Evolutionary conservation across 2,797 vertebrate species (phyloP).

Genomic region (Sebastes kiyomatsui): DNA sequence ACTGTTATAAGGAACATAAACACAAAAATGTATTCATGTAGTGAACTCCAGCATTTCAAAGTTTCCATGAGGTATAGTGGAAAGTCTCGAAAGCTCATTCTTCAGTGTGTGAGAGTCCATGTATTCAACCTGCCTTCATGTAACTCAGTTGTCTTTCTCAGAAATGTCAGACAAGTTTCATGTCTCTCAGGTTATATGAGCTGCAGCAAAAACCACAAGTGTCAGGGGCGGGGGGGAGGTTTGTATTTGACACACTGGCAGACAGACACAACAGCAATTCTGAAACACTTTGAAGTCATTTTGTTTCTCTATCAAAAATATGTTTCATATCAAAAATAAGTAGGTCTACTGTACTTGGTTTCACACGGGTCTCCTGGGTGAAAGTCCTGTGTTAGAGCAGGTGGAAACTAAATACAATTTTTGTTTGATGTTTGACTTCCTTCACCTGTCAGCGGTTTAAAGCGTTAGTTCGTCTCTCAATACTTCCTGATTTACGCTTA

Average conservation of each 20-base stretch:
- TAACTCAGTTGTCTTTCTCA: slow-evolving; percentile 51
- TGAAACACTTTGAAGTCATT: slow-evolving; percentile 35
- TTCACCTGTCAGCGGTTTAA: background rate
- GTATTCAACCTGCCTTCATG: slow-evolving; percentile 52
- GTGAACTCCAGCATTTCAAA: slow-evolving; percentile 18
- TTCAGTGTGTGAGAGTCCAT: slow-evolving; percentile 2
- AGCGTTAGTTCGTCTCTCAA: background rate
- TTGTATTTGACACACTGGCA: background rate
- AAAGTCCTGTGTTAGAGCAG: background rate
- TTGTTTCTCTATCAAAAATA: background rate
- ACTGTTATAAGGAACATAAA: slow-evolving; percentile 35
- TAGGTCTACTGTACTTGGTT: too few relatives aligned
- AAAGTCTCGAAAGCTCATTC: slow-evolving; percentile 18
- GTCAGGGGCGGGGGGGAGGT: slow-evolving; percentile 31
- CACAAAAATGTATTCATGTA: slow-evolving; percentile 17
- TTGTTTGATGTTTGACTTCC: background rate
- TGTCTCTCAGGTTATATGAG: slow-evolving; percentile 41
- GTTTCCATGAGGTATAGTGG: slow-evolving; percentile 50
- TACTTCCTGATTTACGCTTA: background rate
- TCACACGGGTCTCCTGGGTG: background rate
- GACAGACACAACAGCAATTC: slow-evolving; percentile 34
- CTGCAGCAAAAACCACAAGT: slow-evolving; percentile 58
- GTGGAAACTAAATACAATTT: background rate
- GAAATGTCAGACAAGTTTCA: slow-evolving; percentile 69
- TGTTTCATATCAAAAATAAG: background rate